These are phyloP conservation scores for Lathamus discolor DNA, from an alignment of 2,113 vertebrate species.

Conservation along the genomic window DNA sequence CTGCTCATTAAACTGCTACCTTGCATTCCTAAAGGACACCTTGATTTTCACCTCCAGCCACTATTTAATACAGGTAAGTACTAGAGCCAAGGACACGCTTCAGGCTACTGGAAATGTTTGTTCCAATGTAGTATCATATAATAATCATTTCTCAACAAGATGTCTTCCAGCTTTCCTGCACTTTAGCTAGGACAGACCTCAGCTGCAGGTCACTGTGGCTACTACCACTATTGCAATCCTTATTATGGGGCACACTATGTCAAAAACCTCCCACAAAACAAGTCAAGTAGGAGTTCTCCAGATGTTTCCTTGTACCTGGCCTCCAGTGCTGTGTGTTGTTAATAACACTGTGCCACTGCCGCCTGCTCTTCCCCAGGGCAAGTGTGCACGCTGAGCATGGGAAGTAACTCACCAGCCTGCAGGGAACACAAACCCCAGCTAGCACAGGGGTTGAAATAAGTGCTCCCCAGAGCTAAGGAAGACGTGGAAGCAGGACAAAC, in stretches of 20 bases:
- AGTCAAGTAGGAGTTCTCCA: not conserved
- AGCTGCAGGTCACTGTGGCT: not conserved
- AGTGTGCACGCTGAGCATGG: accelerated
- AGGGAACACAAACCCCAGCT: not conserved
- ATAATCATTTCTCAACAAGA: not conserved
- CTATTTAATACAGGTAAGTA: not conserved
- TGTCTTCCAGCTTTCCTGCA: not conserved
- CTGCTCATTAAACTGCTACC: not conserved
- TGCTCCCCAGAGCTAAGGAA: not conserved
- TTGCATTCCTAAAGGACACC: not conserved
- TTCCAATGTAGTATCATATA: not conserved
- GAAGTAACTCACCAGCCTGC: not conserved
- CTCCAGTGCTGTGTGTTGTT: not conserved
- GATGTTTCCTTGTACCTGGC: not conserved
- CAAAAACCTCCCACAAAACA: not conserved
- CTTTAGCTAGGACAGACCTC: not conserved
- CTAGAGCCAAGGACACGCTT: accelerated
- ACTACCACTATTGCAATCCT: not conserved
- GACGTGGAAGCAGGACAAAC: accelerated
- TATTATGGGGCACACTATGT: not conserved
- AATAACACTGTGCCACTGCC: not conserved
- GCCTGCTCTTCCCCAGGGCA: not conserved
- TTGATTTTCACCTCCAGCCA: not conserved
- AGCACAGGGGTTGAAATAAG: accelerated
- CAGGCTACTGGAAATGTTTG: not conserved